phyloP scores from a whole-genome alignment of 2,888 invertebrate genomes.

The Pseudococcus longispinus region DNA sequence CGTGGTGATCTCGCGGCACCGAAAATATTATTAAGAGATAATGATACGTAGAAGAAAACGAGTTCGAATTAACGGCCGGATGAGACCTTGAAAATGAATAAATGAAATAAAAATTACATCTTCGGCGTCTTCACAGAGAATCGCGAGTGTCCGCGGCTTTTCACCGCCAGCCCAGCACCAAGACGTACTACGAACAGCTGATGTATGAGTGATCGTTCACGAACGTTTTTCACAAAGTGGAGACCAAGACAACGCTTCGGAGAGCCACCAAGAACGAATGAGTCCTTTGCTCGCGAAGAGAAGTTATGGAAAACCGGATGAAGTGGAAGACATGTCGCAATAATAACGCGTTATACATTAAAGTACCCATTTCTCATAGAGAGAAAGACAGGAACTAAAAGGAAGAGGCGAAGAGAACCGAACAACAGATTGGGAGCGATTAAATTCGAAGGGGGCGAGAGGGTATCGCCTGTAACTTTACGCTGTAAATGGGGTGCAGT shows the following conservation, averaged over 20 bases:
- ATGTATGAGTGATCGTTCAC: constrained; percentile 13
- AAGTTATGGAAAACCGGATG: constrained; percentile 52
- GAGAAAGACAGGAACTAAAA: constrained; percentile 54
- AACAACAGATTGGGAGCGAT: constrained; percentile 52
- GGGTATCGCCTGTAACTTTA: background rate
- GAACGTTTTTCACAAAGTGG: background rate
- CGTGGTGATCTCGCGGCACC: background rate
- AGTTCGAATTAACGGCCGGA: constrained; percentile 56
- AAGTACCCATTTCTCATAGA: constrained; percentile 55
- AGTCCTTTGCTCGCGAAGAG: background rate
- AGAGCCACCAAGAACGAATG: constrained; percentile 22
- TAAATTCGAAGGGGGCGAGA: constrained; percentile 32
- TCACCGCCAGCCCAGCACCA: background rate
- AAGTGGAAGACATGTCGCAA: constrained; percentile 56
- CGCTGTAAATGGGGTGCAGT: constrained; percentile 54
- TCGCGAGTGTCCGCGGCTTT: background rate
- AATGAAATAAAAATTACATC: constrained; percentile 49
- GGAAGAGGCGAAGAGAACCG: constrained; percentile 43
- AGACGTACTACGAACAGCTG: constrained; percentile 21
- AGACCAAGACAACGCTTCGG: background rate
- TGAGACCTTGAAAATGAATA: constrained; percentile 52
- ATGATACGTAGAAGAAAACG: constrained; percentile 40
- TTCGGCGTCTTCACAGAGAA: constrained; percentile 26
- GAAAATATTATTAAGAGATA: background rate
- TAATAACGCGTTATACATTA: constrained; percentile 55